These are phyloP conservation scores for Ailurus styani DNA, from an alignment of 2,113 vertebrate species.

Conservation along the genomic window DNA sequence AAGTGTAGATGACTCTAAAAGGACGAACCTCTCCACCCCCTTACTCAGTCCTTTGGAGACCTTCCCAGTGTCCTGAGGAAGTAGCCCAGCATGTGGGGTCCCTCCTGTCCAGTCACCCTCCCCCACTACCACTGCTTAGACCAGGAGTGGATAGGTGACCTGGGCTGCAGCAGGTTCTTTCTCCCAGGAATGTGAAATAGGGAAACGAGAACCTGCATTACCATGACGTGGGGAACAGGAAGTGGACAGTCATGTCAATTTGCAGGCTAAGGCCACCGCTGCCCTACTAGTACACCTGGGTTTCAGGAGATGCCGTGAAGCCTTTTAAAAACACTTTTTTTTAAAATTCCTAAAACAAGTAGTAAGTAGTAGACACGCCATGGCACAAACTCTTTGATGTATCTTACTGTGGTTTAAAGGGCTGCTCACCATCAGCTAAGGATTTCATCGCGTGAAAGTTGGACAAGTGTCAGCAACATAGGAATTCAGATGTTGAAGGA, in stretches of 20 bases:
- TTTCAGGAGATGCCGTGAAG: neutral
- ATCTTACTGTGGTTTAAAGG: neutral
- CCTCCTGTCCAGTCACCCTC: neutral
- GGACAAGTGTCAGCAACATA: neutral
- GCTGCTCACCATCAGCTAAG: neutral
- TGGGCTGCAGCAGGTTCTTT: neutral
- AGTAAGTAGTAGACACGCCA: neutral
- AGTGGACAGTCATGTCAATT: neutral
- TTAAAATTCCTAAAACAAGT: neutral
- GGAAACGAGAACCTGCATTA: neutral
- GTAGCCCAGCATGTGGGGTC: rapidly evolving
- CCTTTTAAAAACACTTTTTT: neutral
- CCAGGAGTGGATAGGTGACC: neutral
- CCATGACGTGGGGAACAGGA: neutral
- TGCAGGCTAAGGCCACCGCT: neutral
- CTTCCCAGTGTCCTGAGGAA: neutral
- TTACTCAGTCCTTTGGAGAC: neutral
- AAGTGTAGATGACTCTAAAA: neutral
- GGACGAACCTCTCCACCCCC: neutral
- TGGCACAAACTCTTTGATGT: neutral
- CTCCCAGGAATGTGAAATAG: constrained; percentile 1
- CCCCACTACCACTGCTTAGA: neutral
- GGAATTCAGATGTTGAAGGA: neutral
- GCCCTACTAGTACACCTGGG: neutral
- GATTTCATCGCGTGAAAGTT: neutral